phyloP scores from a whole-genome alignment of 2,797 vertebrate species.

The Acanthiza pusilla region DNA sequence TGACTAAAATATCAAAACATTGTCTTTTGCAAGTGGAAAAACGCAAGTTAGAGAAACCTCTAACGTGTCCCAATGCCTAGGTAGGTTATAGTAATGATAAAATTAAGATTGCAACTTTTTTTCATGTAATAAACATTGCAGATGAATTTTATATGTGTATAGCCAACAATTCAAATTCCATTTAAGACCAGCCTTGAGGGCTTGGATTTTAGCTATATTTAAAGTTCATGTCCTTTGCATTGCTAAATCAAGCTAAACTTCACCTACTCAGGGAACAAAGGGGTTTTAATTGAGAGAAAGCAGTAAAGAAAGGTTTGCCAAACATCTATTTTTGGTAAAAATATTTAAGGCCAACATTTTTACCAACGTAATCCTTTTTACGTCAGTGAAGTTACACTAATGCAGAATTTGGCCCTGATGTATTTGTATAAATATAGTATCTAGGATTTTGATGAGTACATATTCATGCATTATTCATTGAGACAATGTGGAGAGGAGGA shows the following conservation, averaged over 20 bases:
- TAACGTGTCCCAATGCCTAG: neutral
- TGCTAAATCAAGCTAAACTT: neutral
- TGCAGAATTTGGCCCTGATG: conserved; percentile 11
- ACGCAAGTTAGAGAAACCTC: neutral
- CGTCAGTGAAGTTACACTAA: neutral
- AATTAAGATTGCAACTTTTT: neutral
- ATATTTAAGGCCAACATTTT: neutral
- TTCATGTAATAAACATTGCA: neutral
- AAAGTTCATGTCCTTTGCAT: neutral
- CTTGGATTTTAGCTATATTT: neutral
- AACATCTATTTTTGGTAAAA: conserved; percentile 4
- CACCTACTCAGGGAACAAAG: neutral
- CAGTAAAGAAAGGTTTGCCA: neutral
- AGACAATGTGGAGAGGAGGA: neutral
- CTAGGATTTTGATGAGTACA: neutral
- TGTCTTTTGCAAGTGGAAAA: neutral
- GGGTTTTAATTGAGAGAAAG: neutral
- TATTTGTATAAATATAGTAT: conserved; percentile 24
- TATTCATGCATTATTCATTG: conserved; percentile 30
- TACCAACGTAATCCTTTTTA: neutral
- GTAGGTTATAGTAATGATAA: neutral
- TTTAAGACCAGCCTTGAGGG: neutral
- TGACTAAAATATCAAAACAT: neutral
- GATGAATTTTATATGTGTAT: neutral
- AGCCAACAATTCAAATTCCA: neutral